phyloP scores from a whole-genome alignment of 2,113 vertebrate genomes.

The Scolopax mira region DNA sequence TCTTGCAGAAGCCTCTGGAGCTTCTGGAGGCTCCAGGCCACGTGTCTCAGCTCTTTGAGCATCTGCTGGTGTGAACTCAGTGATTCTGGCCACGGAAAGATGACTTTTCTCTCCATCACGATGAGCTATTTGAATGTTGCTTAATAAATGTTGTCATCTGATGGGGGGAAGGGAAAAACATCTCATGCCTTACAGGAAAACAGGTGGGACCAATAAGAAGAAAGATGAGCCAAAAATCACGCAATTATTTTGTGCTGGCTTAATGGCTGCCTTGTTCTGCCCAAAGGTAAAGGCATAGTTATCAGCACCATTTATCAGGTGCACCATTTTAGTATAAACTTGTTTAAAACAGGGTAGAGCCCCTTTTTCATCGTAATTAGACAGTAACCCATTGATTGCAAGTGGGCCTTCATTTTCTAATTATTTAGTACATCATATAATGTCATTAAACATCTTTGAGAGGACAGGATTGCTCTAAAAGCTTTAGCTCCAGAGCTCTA shows the following conservation, averaged over 20 bases:
- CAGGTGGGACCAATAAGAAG: not conserved
- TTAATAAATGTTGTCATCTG: conserved; percentile 1
- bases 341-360: conserved; percentile 56
- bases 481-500: conserved; percentile 71
- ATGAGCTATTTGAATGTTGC: not conserved
- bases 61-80: not conserved
- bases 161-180: not conserved
- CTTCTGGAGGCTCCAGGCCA: not conserved
- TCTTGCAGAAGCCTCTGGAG: not conserved
- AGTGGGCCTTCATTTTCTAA: conserved; percentile 53
- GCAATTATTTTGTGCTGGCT: not conserved
- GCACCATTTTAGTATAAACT: conserved; percentile 53
- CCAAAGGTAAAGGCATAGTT: conserved; percentile 51
- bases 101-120: not conserved
- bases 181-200: conserved; percentile 5
- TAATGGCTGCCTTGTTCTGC: conserved; percentile 33
- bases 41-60: not conserved
- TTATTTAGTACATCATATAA: conserved; percentile 74
- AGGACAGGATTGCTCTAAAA: conserved; percentile 75
- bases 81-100: not conserved
- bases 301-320: conserved; percentile 59
- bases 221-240: conserved; percentile 39
- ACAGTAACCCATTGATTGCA: conserved; percentile 67
- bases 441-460: conserved; percentile 72
- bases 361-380: conserved; percentile 67